phyloP scores from a whole-genome alignment of 92 coral and sea anemone genomes.

The Diadumene lineata region DNA sequence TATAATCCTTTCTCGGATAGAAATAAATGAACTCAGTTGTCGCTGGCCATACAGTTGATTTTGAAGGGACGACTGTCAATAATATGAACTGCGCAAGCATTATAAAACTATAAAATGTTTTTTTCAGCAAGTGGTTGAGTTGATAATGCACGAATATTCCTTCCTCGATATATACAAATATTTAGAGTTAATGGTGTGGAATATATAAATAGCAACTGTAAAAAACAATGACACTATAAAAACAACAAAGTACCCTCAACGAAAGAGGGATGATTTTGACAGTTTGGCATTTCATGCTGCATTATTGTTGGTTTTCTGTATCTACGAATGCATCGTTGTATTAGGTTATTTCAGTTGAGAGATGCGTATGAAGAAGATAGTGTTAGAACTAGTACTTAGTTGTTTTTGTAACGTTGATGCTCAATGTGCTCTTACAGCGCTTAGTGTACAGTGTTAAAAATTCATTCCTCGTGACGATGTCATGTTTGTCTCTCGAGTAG shows the following conservation, averaged over 20 bases:
- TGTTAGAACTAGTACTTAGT: background rate
- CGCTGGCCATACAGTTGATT: no score
- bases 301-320: background rate
- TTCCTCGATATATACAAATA: no score
- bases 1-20: no score
- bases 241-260: no score
- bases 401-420: background rate
- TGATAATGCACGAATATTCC: no score
- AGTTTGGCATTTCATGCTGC: background rate
- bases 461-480: slow-evolving; percentile 39
- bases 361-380: no score
- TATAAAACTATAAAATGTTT: background rate
- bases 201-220: no score
- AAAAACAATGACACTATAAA: no score
- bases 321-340: background rate
- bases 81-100: background rate
- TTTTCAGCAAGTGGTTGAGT: no score
- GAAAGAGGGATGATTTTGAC: background rate
- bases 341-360: background rate
- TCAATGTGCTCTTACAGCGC: background rate
- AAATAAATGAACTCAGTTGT: no score
- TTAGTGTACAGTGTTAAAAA: slow-evolving; percentile 38
- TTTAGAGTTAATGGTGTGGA: no score
- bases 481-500: slow-evolving; percentile 51
- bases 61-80: no score